phyloP scores from a whole-genome alignment of 1,140 invertebrate genomes.

The Drosophila willistoni region DNA sequence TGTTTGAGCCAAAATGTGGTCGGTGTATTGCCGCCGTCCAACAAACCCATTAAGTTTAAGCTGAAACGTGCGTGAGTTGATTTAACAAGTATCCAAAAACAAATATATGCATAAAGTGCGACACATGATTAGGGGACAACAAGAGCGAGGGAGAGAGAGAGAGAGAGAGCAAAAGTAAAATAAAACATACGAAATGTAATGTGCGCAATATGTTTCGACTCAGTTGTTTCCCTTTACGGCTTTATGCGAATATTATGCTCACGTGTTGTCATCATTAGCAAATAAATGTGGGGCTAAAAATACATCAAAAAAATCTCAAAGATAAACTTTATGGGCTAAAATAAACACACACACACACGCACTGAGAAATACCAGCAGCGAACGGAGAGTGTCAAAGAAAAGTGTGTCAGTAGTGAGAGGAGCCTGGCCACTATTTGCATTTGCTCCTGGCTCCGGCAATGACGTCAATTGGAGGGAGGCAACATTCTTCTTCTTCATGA shows the following conservation, averaged over 20 bases:
- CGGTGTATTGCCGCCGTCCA: slow-evolving; percentile 16
- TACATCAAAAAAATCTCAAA: slow-evolving; percentile 4
- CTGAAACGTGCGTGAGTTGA: slow-evolving; percentile 49
- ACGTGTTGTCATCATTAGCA: slow-evolving; percentile 60
- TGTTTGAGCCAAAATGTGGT: background rate
- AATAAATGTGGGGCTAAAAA: slow-evolving; percentile 26
- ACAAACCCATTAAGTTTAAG: slow-evolving; percentile 44
- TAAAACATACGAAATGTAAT: slow-evolving; percentile 14
- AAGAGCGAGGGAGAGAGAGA: too few species aligned
- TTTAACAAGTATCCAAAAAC: slow-evolving; percentile 46
- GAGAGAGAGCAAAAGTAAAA: too few species aligned
- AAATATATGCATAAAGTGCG: slow-evolving; percentile 47
- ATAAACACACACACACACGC: background rate
- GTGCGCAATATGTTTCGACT: slow-evolving; percentile 57
- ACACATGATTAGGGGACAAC: background rate
- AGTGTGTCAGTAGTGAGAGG: slow-evolving; percentile 38
- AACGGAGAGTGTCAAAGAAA: background rate
- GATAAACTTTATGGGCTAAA: slow-evolving; percentile 1
- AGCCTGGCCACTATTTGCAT: background rate
- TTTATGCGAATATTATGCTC: slow-evolving; percentile 74
- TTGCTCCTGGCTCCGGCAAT: background rate
- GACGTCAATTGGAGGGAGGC: background rate
- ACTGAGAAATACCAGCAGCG: background rate
- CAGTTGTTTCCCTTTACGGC: slow-evolving; percentile 20
- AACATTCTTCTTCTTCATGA: background rate